Evolutionary conservation across 2,888 invertebrate genomes (phyloP), one percentile per base, ranked within the genome.

Genomic region (Apocheima hispidaria): DNA sequence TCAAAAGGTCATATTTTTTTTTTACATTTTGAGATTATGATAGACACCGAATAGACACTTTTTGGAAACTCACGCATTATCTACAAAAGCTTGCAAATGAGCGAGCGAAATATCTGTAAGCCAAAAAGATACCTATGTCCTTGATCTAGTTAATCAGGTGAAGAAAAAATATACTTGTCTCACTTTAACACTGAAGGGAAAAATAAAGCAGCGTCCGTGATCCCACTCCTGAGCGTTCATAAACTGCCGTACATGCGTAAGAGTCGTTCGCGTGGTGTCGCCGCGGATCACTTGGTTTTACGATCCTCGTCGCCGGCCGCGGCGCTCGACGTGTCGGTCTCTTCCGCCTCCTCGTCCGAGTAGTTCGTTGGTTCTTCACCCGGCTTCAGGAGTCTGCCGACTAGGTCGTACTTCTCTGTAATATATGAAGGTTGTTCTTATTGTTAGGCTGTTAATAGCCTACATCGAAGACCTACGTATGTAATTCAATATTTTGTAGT

Each of bases 351-450:
- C 76, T 98, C 98, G 77, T 98, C 98, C 0, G 98, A 97, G 87
- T 99, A 99, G 82, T 96, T 97, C 62, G 95, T 96, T 1, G 98
- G 97, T 77, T 96, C 95, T 78, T 99, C 98, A 10, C 98, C 98
- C 0, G 98, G 98, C 81, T 96, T 98, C 81, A 99, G 88, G 54
- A 99, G 92, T 78, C 96, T 95, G 14, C 99, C 99, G 35, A 99
- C 97, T 68, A 96, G 95, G 38, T 97, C 97, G 87, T 99, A 99
- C 88, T 97, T 98, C 94, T 99, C 99, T 98, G 93, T 9, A 94
- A 94, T 41, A 2, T 9, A 38, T 6, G 14, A 18, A 16, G 26
- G 26, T 1, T 26, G 26, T 1, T 26, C 9, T 26, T 26, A 26
- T n/a, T n/a, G n/a, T n/a, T n/a, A n/a, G n/a, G n/a, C n/a, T n/a